Conservation (phyloP, 2,113 vertebrate species). For the Ciconia maguari region DNA sequence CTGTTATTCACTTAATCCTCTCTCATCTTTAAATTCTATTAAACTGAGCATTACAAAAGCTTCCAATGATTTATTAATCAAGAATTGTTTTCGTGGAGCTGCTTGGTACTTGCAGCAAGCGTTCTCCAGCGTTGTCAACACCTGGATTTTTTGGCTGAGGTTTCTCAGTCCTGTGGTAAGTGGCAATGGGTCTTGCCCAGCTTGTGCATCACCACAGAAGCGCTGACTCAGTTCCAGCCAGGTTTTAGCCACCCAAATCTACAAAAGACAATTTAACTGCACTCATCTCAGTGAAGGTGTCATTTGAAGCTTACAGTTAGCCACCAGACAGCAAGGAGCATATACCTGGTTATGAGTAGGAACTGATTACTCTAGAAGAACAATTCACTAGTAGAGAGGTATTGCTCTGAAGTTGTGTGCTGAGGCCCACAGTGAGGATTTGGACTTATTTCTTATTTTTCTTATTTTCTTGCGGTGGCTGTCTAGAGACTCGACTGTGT, state of each 20-base stretch:
- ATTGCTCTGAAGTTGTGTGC: neutral
- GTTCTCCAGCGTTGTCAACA: neutral
- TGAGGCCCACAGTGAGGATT: neutral
- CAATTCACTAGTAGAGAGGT: neutral
- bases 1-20: constrained; percentile 4
- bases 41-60: neutral
- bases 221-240: neutral
- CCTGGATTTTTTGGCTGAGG: neutral
- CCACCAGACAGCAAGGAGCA: neutral
- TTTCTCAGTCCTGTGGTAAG: neutral
- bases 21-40: neutral
- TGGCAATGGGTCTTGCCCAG: neutral
- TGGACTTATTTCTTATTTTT: neutral
- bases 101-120: rapidly evolving
- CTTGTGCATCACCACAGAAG: neutral
- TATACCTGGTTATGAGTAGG: neutral
- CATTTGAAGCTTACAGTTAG: neutral
- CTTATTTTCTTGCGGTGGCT: neutral
- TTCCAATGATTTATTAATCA: neutral
- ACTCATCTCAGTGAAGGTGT: neutral
- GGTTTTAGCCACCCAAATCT: neutral
- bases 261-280: neutral
- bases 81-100: neutral
- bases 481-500: neutral
- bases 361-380: neutral